Base-by-base conservation (phyloP, 2,888 invertebrate species). In the Erannis defoliaria region DNA sequence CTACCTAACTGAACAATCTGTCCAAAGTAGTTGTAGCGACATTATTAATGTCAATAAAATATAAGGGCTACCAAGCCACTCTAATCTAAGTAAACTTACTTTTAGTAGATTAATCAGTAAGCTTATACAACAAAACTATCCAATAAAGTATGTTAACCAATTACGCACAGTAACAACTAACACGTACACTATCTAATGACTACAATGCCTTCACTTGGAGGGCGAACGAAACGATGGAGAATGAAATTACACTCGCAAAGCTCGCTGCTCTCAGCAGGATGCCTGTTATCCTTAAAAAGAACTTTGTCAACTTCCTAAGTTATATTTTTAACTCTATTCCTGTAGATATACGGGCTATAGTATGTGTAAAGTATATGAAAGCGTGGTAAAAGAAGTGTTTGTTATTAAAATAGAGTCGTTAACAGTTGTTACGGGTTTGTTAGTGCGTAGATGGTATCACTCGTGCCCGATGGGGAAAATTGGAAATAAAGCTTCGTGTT, bases 381-480 rank as follows among this genome's bases (percentile, higher is more conserved):
- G 31, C 21, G 14, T 40, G 31, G 55, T 55, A 23, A 19, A 40
- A 37, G 38, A n/a, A 55, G 61, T 61, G 51, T 55, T 61, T 61
- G 61, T 61, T 55, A 61, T 43, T 55, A 55, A 49, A 62, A 62
- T 62, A 48, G 48, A 62, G 56, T 56, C 56, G 62, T 62, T 62
- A 62, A 54, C 62, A 62, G 56, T 56, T 50, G 55, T 55, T 35
- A 37, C 38, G 55, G 49, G 55, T 50, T 59, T 54, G 59, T 60
- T 60, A 49, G 59, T 49, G 54, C 37, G 38, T 42, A 45, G 55
- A 55, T 61, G 50, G 50, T 48, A 46, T 46, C 35, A 31, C 40
- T 62, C 51, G 45, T 31, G 60, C 42, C 4, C 40, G 33, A 46
- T 54, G 21, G 23, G 31, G 26, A 42, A 42, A 46, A 51, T 45